These are phyloP conservation scores for Spondyliosoma cantharus DNA, from an alignment of 2,797 vertebrate genomes.

Conservation along the genomic window DNA sequence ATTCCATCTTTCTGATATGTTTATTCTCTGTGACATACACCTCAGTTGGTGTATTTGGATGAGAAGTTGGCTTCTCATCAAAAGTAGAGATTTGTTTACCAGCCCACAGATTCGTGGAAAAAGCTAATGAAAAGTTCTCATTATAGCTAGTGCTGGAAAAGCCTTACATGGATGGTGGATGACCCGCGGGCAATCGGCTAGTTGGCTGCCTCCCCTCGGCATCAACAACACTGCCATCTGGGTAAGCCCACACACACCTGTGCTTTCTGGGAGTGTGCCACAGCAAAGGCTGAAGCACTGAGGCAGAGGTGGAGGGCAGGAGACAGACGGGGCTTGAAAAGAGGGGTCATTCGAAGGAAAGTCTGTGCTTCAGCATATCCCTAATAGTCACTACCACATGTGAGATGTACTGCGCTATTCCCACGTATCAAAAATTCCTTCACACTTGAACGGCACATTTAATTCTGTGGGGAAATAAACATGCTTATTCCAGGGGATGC, in stretches of 20 bases:
- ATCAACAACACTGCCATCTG: conserved; percentile 66
- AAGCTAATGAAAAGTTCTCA: neutral
- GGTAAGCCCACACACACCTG: conserved; percentile 70
- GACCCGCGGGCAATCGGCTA: conserved; percentile 41
- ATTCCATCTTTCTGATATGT: neutral
- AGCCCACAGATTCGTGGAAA: conserved; percentile 4
- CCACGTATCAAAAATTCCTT: neutral
- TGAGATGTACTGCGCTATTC: neutral
- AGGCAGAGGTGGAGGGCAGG: conserved; percentile 52
- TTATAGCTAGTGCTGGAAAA: conserved; percentile 22
- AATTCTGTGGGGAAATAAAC: neutral
- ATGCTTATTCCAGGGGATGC: neutral
- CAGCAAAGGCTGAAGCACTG: conserved; percentile 23
- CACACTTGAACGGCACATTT: neutral
- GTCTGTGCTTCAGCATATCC: neutral
- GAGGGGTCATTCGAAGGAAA: neutral
- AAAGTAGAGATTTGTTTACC: conserved; percentile 11
- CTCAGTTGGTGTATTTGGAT: neutral
- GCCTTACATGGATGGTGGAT: conserved; percentile 20
- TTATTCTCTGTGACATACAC: neutral
- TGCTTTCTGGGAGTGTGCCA: conserved; percentile 70
- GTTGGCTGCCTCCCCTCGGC: conserved; percentile 60
- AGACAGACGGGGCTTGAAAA: conserved; percentile 4
- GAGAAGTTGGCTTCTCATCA: neutral
- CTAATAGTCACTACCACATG: neutral